A percentile compares a stretch with the other conserved stretches of the same genome.
These are phyloP conservation scores for Nothoprocta pentlandii DNA, from an alignment of 2,113 vertebrate species.

Conservation along the genomic window DNA sequence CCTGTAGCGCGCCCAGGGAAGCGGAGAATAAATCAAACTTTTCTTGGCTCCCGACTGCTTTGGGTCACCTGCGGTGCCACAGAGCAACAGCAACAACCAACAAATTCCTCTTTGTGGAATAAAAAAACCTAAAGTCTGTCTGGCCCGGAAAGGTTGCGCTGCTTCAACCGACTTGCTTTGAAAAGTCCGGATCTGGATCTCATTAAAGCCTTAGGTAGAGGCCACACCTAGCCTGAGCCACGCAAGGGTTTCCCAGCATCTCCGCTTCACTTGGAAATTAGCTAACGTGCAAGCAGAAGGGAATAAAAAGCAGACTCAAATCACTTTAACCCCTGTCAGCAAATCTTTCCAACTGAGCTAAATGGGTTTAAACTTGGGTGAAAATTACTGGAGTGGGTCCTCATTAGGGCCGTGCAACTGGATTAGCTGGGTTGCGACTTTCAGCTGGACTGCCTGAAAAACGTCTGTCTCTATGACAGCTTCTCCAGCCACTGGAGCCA, in stretches of 20 bases:
- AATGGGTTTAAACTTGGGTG: slow-evolving; percentile 38
- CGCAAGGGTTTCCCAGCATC: rapidly evolving
- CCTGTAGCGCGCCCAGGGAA: not conserved
- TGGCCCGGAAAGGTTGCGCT: not conserved
- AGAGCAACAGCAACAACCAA: not conserved
- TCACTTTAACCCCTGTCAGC: slow-evolving; percentile 30
- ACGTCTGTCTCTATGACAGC: not conserved
- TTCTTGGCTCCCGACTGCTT: not conserved
- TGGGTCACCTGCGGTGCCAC: not conserved
- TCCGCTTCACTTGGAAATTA: not conserved
- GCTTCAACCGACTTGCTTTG: not conserved
- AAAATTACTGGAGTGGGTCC: not conserved
- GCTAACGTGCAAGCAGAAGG: not conserved
- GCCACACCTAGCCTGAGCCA: not conserved
- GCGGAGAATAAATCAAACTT: not conserved
- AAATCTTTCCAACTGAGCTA: slow-evolving; percentile 33
- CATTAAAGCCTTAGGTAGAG: not conserved
- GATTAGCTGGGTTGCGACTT: slow-evolving; percentile 10
- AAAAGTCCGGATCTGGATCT: not conserved
- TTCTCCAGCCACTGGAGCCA: not conserved
- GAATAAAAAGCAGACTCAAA: slow-evolving; percentile 54
- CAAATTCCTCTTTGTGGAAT: not conserved
- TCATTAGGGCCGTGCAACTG: not conserved
- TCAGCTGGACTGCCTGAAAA: slow-evolving; percentile 22
- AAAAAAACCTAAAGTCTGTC: not conserved